These are phyloP conservation scores for Cryptops parisi DNA, from an alignment of 2,888 invertebrate species.

Conservation along the genomic window DNA sequence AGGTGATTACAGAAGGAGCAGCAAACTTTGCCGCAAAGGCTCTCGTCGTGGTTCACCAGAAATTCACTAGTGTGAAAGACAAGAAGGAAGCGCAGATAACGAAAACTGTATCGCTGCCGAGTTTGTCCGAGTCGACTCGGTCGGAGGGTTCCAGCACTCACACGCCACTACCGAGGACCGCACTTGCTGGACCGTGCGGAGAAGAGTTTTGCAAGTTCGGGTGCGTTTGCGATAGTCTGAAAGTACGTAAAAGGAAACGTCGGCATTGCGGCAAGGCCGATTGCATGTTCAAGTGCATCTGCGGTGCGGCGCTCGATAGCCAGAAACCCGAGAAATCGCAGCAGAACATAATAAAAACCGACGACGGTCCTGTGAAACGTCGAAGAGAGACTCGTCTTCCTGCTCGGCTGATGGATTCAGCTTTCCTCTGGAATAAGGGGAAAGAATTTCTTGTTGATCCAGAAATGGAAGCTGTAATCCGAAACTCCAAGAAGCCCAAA, in stretches of 20 bases:
- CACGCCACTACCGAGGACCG: background rate
- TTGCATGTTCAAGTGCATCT: slow-evolving; percentile 46
- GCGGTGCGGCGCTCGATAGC: slow-evolving; percentile 22
- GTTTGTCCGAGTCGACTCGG: background rate
- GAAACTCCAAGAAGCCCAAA: background rate
- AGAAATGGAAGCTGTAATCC: background rate
- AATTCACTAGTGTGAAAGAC: background rate
- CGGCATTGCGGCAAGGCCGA: slow-evolving; percentile 47
- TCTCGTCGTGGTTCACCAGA: too few species aligned
- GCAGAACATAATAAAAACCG: slow-evolving; percentile 2
- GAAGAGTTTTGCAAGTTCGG: slow-evolving; percentile 46
- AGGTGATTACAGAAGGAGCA: background rate
- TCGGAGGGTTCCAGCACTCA: background rate
- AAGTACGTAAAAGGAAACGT: slow-evolving; percentile 21
- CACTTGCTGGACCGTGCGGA: too few species aligned
- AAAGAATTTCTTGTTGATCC: slow-evolving; percentile 10
- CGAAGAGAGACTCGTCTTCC: slow-evolving; percentile 15
- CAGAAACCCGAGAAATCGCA: background rate
- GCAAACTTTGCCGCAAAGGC: background rate
- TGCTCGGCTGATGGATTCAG: slow-evolving; percentile 16
- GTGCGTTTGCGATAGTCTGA: slow-evolving; percentile 47
- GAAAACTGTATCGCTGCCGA: background rate
- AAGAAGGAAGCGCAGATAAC: background rate
- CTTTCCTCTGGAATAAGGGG: slow-evolving; percentile 7
- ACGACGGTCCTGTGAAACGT: slow-evolving; percentile 7